Conservation (phyloP, 2,888 invertebrate species). For the Acronicta aceris region DNA sequence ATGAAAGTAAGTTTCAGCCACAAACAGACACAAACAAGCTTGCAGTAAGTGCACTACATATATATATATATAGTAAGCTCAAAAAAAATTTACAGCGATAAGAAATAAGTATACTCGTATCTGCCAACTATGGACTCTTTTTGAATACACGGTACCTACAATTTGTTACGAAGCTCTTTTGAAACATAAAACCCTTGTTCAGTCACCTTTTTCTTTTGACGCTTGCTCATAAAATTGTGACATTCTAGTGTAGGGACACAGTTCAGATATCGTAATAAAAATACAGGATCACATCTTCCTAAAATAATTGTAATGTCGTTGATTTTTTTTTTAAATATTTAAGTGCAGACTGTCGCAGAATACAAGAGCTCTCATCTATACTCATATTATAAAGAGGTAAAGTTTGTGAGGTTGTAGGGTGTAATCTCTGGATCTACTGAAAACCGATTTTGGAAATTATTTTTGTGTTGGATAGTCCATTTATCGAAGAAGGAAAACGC, state of each 20-base stretch:
- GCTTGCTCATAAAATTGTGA: constrained; percentile 40
- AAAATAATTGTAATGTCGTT: no score
- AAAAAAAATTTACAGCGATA: constrained; percentile 49
- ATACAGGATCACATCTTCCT: neutral
- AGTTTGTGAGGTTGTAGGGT: no score
- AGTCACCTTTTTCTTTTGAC: constrained; percentile 58
- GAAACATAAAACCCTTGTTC: constrained; percentile 68
- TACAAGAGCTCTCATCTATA: neutral
- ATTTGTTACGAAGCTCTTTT: constrained; percentile 67
- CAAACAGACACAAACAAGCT: constrained; percentile 36
- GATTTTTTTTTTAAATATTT: no score
- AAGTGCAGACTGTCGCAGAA: neutral
- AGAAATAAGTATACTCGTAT: constrained; percentile 34
- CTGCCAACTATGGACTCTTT: constrained; percentile 33
- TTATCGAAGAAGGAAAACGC: no score
- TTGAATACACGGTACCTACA: constrained; percentile 49
- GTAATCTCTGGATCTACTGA: no score
- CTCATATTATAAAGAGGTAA: no score
- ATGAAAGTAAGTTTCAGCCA: constrained; percentile 16
- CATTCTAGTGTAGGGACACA: constrained; percentile 30
- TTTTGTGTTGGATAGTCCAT: no score
- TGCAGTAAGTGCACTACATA: constrained; percentile 24
- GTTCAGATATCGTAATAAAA: constrained; percentile 10
- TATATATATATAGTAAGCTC: constrained; percentile 30
- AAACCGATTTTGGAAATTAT: no score